Percentiles rank a stretch among this genome's conserved stretches.
Conservation (phyloP, 2,113 vertebrate genomes). For the Ictalurus punctatus region DNA sequence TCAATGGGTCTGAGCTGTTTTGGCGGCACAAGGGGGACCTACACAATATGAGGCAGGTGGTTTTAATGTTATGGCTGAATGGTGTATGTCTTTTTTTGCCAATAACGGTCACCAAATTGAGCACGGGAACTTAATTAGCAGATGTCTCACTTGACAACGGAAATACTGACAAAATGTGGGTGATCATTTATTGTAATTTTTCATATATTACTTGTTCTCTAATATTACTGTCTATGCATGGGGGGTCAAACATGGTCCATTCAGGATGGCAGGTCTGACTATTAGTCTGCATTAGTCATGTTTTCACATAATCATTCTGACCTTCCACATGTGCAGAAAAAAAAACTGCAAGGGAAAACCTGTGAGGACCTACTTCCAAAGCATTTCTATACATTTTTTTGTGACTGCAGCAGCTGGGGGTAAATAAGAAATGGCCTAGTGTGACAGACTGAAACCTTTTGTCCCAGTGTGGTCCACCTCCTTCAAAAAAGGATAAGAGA, state of each 20-base stretch:
- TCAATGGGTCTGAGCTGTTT: too few species aligned
- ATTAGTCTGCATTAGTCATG: conserved; percentile 16
- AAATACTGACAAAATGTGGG: background rate
- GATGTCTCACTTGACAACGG: background rate
- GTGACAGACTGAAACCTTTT: conserved; percentile 37
- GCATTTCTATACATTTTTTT: conserved; percentile 29
- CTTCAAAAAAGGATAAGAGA: conserved; percentile 44
- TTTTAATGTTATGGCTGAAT: too few species aligned
- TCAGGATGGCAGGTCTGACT: background rate
- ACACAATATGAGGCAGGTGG: too few species aligned
- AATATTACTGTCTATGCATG: background rate
- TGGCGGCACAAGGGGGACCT: too few species aligned
- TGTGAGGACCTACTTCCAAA: background rate
- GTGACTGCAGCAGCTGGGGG: conserved; percentile 17
- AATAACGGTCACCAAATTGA: background rate
- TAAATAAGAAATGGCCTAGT: conserved; percentile 33
- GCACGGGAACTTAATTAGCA: background rate
- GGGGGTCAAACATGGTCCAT: background rate
- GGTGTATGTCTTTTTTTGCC: too few species aligned
- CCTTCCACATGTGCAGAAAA: background rate
- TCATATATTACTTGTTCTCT: background rate
- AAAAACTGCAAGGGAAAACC: background rate
- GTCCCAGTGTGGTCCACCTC: conserved; percentile 32
- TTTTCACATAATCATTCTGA: background rate
- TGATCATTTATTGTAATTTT: background rate